Evolutionary conservation across 2,797 vertebrate genomes (phyloP), one percentile per base, ranked within the genome.

Genomic region (Mormyrus proboscirostris): DNA sequence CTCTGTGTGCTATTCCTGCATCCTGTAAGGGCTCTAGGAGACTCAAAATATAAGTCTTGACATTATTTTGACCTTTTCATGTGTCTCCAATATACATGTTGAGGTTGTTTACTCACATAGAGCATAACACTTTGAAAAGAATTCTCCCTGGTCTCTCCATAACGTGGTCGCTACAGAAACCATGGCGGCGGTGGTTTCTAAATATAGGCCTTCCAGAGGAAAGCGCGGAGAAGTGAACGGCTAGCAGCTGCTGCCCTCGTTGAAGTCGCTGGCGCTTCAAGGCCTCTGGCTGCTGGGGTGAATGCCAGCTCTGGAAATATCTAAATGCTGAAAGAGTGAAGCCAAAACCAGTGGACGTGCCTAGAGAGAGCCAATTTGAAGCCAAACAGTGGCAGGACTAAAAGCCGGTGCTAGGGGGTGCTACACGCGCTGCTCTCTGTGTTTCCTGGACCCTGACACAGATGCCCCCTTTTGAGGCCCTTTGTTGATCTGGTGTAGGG

Each of bases 81-180:
- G 33, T n/a, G 6, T 79, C 73, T 19, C 73, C 38, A 16, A 79
- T 25, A 79, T 44, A 19, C 33, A 79, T 44, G 73, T 79, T 79
- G 38, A 41, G 73, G 33, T 44, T 79, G 73, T 44, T 79, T 79
- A 79, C 38, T 79, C 73, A 79, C 73, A 44, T n/a, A n/a, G 73
- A 79, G 73, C 73, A 59, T 29, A 79, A 29, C 88, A 89, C 79
- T 59, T 38, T 83, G 16, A 85, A 84, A 57, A 41, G 73, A 19
- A 79, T 7, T 14, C 73, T 83, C 44, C 44, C 79, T 83, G 25
- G 41, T 84, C 88, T 57, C 55, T 50, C 73, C 88, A 50, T 82
- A 57, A 59, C 55, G 49, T 57, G 62, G 59, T 89, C 88, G 38
- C 79, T 85, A 57, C 79, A 85, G 88, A 89, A 89, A 89, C 84